A percentile compares a stretch with the other conserved stretches of the same genome.
Evolutionary conservation across 1,140 invertebrate species (phyloP).

Genomic region (Streblospio benedicti): DNA sequence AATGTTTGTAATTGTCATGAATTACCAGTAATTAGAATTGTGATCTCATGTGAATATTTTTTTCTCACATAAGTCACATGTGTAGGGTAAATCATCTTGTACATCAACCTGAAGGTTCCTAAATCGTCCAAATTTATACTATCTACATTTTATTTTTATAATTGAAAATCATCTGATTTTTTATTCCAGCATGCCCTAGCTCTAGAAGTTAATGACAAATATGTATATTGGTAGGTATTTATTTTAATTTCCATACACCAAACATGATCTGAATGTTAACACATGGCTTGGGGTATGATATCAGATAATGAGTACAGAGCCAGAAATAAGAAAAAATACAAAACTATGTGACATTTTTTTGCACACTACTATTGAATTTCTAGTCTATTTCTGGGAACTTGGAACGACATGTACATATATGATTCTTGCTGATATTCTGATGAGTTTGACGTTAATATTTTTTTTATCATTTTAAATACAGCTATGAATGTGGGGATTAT

Average conservation of each 20-base stretch:
- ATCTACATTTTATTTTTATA: not conserved
- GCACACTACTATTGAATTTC: too few species aligned
- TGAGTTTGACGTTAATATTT: not conserved
- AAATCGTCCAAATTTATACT: not conserved
- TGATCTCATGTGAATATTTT: not conserved
- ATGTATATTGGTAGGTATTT: conserved; percentile 40
- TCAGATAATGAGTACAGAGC: too few species aligned
- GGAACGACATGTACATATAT: too few species aligned
- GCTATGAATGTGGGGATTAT: conserved; percentile 43
- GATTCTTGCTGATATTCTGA: not conserved
- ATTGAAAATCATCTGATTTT: conserved; percentile 4
- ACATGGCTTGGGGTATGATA: too few species aligned
- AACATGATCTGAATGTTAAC: too few species aligned
- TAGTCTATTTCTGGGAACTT: too few species aligned
- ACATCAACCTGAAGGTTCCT: not conserved
- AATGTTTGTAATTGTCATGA: not conserved
- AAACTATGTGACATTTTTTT: too few species aligned
- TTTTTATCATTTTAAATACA: too few species aligned
- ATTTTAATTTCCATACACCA: too few species aligned
- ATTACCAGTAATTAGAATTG: not conserved
- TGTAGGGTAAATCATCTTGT: not conserved
- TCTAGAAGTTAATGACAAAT: conserved; percentile 39
- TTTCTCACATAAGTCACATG: not conserved
- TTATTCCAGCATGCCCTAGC: conserved; percentile 35
- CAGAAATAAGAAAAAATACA: too few species aligned